Evolutionary conservation across 1,140 invertebrate genomes (phyloP).

Genomic region (Dufourea novaeangliae): DNA sequence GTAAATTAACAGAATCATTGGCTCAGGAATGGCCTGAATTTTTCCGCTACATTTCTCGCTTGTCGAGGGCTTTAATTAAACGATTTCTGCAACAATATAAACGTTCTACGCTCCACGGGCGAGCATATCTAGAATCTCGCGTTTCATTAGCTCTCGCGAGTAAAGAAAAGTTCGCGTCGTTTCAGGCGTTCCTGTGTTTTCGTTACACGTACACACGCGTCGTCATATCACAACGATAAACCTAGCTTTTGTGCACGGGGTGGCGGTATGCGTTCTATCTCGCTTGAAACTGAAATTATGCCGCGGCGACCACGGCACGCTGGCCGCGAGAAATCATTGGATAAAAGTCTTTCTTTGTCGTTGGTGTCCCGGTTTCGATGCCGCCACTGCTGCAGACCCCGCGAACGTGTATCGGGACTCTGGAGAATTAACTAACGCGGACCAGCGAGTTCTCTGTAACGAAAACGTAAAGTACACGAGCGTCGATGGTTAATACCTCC

Average conservation of each 20-base stretch:
- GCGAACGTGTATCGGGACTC: background rate
- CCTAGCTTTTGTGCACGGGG: too few relatives aligned
- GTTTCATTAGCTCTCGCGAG: background rate
- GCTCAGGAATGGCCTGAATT: too few relatives aligned
- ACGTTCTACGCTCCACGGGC: background rate
- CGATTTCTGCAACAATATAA: background rate
- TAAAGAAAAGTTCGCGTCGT: background rate
- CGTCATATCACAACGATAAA: background rate
- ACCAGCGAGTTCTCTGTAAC: background rate
- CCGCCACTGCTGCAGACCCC: background rate
- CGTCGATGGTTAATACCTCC: background rate
- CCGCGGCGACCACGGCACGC: background rate
- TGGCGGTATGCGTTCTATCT: background rate
- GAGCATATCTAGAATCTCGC: constrained; percentile 14
- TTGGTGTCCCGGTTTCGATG: background rate
- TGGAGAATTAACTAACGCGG: background rate
- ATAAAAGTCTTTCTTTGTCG: constrained; percentile 20
- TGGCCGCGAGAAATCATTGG: constrained; percentile 1
- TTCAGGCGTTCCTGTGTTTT: background rate
- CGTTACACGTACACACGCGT: background rate
- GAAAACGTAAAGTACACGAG: background rate
- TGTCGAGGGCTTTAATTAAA: background rate
- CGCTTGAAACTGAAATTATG: constrained; percentile 9
- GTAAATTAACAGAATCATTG: too few relatives aligned
- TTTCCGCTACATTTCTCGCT: too few relatives aligned